These are phyloP conservation scores for Naja naja DNA, from an alignment of 2,113 vertebrate species.

Conservation along the genomic window DNA sequence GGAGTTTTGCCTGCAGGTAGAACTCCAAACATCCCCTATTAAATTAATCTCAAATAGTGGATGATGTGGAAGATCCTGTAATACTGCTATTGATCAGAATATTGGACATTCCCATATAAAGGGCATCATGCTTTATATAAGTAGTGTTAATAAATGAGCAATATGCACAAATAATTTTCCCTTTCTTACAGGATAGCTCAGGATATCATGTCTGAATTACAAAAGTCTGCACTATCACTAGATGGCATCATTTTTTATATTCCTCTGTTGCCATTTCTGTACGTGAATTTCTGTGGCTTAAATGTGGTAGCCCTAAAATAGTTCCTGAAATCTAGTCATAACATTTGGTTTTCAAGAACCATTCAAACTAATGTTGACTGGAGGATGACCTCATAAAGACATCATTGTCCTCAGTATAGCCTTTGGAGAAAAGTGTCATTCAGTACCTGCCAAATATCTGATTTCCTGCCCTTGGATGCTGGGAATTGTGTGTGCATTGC, in stretches of 20 bases:
- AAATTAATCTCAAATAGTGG: background rate
- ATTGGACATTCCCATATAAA: background rate
- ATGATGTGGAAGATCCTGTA: background rate
- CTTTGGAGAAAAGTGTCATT: background rate
- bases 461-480: background rate
- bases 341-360: background rate
- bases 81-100: background rate
- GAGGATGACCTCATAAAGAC: background rate
- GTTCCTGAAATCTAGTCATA: background rate
- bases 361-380: no score
- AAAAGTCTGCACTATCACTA: background rate
- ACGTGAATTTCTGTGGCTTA: background rate
- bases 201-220: background rate
- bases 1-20: background rate
- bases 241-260: background rate
- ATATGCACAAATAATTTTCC: background rate
- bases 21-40: background rate
- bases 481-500: background rate
- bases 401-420: no score
- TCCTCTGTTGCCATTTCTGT: background rate
- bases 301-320: background rate
- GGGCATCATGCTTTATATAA: background rate
- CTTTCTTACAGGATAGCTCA: background rate
- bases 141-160: background rate
- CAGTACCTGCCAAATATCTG: background rate